Evolutionary conservation across 2,797 vertebrate species (phyloP), one percentile per base, ranked within the genome.

Genomic region (Triplophysa bombifrons): DNA sequence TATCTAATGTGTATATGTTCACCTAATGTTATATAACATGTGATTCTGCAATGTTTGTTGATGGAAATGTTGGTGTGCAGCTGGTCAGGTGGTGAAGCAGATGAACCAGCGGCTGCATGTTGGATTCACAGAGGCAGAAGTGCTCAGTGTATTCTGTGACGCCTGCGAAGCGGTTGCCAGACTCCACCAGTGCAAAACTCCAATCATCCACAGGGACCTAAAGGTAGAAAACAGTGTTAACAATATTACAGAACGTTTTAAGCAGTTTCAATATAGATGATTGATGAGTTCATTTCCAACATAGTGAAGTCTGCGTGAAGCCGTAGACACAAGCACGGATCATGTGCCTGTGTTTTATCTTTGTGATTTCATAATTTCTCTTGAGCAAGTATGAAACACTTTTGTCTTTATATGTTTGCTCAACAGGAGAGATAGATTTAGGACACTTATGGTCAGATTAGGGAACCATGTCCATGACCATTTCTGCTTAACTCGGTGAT

Each of bases 21-120:
- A 60, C 12, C 22, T 27, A 27, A 27, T 25, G 56, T 53, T n/a
- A n/a, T 53, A 25, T 22, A 11, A 58, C 10, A 10, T 56, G 55
- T 58, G 11, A 58, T 58, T 12, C 20, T 38, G 9, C 20, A 13
- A 13, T 58, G 56, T 61, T 30, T 61, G 60, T 63, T 63, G 25
- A 63, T 63, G 14, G 14, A 63, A 30, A 13, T 27, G 13, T 61
- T 61, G 48, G 8, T 61, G 13, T 69, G 3, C 79, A 96, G 95
- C 95, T 77, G 98, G 98, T n/a, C 98, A 99, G 81, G 95, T 99
- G 79, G 98, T 99, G 86, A 98, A 97, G 89, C 97, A 99, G 91
- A 99, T 99, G 98, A 99, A 99, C 85, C 96, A 96, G 92, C 93
- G 94, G 60, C 85, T 99, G 73, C 96, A 95, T 51, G 95, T 95